phyloP scores from a whole-genome alignment of 2,113 vertebrate genomes.

The western clawed frog (Xenopus tropicalis) region DNA sequence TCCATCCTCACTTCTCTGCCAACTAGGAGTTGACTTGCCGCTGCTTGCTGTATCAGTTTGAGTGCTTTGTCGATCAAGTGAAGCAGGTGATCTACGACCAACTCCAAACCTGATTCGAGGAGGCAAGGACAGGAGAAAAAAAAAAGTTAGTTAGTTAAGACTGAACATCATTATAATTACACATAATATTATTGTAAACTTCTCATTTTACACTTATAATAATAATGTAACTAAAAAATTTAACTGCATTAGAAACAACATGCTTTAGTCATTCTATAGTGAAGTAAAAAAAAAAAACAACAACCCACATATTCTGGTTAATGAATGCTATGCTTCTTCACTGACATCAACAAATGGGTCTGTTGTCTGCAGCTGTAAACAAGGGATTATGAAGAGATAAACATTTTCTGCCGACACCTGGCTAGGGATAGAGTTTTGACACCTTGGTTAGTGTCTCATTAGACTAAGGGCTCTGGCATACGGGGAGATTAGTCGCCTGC shows the following conservation, averaged over 20 bases:
- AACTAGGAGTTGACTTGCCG: conserved; percentile 78
- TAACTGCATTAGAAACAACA: no score
- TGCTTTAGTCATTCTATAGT: no score
- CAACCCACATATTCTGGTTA: neutral
- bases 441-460: conserved; percentile 7
- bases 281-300: no score
- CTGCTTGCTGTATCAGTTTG: conserved; percentile 71
- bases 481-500: no score
- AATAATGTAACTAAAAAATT: no score
- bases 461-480: no score
- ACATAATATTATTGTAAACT: no score
- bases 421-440: neutral
- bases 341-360: neutral
- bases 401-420: conserved; percentile 12
- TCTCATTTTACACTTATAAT: no score
- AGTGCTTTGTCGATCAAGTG: conserved; percentile 75
- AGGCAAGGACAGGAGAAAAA: neutral
- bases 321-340: no score
- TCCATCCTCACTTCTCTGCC: conserved; percentile 78
- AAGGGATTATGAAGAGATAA: neutral
- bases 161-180: no score
- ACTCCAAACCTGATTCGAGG: conserved; percentile 80
- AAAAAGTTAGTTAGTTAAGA: no score
- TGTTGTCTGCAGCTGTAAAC: neutral
- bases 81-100: conserved; percentile 80